Conservation (phyloP, 2,888 invertebrate species). For the Drepana falcataria region DNA sequence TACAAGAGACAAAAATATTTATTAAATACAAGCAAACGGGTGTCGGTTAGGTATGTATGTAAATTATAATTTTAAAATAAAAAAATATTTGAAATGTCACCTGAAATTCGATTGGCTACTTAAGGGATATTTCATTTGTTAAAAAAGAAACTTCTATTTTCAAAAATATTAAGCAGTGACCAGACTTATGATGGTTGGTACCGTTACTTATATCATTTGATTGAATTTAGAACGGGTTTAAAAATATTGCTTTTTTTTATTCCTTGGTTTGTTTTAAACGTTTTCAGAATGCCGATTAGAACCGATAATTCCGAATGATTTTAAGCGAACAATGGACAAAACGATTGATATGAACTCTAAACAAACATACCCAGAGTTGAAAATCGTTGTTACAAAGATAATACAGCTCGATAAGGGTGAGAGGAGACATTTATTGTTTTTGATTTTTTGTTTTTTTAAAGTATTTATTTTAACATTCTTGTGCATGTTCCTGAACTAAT, state of each 20-base stretch:
- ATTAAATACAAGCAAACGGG: no score
- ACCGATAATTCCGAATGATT: conserved; percentile 39
- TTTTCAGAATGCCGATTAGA: conserved; percentile 56
- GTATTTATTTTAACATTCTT: conserved; percentile 6
- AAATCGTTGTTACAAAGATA: conserved; percentile 69
- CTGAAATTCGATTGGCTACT: no score
- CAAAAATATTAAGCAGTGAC: no score
- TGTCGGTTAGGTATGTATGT: no score
- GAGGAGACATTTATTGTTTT: conserved; percentile 12
- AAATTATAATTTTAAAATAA: no score
- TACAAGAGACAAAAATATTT: no score
- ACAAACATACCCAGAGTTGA: conserved; percentile 60
- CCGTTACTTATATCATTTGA: no score
- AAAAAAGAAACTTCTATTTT: no score
- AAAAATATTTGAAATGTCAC: no score
- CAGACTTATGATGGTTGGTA: no score
- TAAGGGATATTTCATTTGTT: no score
- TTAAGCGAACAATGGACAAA: conserved; percentile 33
- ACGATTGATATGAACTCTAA: conserved; percentile 28
- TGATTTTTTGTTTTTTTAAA: conserved; percentile 6
- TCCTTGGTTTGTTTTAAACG: conserved; percentile 10
- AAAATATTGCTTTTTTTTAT: conserved; percentile 17
- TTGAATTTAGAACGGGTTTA: no score
- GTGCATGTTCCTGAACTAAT: conserved; percentile 7
- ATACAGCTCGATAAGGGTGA: conserved; percentile 65